Conservation (phyloP, 92 coral and sea anemone genomes). For the Palythoa grandiflora region DNA sequence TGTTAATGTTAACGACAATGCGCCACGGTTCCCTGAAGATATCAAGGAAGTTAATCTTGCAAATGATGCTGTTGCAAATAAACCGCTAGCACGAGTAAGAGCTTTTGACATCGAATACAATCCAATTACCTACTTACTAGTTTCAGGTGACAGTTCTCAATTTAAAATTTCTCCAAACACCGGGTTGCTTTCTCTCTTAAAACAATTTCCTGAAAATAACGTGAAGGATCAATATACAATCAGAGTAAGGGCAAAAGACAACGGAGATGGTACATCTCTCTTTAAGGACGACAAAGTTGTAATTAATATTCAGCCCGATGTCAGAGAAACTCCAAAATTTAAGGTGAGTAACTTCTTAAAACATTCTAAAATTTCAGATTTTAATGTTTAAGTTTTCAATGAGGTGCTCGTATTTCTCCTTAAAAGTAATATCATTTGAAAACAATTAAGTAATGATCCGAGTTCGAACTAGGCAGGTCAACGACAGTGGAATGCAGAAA, state of each 20-base stretch:
- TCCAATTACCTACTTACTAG: slow-evolving; percentile 51
- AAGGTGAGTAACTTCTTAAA: slow-evolving; percentile 10
- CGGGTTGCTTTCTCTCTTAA: slow-evolving; percentile 67
- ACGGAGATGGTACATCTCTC: background rate
- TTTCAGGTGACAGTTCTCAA: slow-evolving; percentile 60
- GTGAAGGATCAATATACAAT: slow-evolving; percentile 67
- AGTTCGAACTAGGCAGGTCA: too few relatives aligned
- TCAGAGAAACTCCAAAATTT: slow-evolving; percentile 69
- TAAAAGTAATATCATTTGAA: too few relatives aligned
- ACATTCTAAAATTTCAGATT: background rate
- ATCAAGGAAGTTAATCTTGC: slow-evolving; percentile 62
- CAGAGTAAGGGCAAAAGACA: slow-evolving; percentile 75
- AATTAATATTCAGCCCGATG: slow-evolving; percentile 62
- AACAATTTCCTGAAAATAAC: slow-evolving; percentile 33
- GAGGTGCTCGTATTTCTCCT: too few relatives aligned
- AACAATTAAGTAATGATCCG: too few relatives aligned
- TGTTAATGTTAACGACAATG: slow-evolving; percentile 75
- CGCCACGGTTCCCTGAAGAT: slow-evolving; percentile 64
- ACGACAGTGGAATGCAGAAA: too few relatives aligned
- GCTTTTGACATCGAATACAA: slow-evolving; percentile 75
- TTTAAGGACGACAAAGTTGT: slow-evolving; percentile 49
- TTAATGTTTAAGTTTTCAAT: too few relatives aligned
- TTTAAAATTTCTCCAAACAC: slow-evolving; percentile 58
- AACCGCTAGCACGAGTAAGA: slow-evolving; percentile 70
- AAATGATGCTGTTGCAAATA: slow-evolving; percentile 72